Evolutionary conservation across 2,113 vertebrate species (phyloP).

Genomic region (Pholis gunnellus): DNA sequence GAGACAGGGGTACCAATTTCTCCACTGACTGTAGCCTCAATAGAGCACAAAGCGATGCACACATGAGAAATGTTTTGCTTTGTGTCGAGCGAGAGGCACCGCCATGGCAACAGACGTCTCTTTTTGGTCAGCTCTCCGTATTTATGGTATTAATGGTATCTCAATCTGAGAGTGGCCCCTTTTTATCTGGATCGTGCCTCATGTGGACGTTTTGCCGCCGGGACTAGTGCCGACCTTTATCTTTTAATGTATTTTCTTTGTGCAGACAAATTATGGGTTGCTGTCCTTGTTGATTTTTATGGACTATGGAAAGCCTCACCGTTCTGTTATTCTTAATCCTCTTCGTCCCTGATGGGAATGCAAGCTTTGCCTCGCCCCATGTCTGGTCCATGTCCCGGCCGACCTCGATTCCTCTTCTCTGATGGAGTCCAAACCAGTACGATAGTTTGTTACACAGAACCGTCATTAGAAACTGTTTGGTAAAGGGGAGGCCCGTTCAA

Average conservation of each 20-base stretch:
- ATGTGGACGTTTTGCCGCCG: background rate
- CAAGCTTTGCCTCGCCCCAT: background rate
- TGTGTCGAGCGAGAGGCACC: conserved; percentile 4
- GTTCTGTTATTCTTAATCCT: background rate
- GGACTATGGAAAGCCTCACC: background rate
- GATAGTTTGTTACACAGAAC: no score
- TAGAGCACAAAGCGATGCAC: conserved; percentile 24
- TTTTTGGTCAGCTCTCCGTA: background rate
- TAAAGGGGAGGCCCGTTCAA: no score
- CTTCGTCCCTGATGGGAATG: background rate
- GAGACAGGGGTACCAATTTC: conserved; percentile 27
- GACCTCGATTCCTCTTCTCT: no score
- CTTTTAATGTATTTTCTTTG: background rate
- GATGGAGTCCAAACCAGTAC: background rate
- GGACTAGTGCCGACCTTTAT: background rate
- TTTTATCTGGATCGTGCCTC: conserved; percentile 14
- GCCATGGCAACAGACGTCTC: background rate
- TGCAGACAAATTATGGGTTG: background rate
- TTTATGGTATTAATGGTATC: conserved; percentile 13
- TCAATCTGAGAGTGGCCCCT: conserved; percentile 11
- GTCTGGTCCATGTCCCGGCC: background rate
- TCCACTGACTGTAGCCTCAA: conserved; percentile 24
- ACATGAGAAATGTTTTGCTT: conserved; percentile 39
- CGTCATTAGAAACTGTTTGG: no score
- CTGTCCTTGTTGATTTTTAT: conserved; percentile 5